Conservation (phyloP, 1,140 invertebrate genomes). For the Lasioglossum baleicum region DNA sequence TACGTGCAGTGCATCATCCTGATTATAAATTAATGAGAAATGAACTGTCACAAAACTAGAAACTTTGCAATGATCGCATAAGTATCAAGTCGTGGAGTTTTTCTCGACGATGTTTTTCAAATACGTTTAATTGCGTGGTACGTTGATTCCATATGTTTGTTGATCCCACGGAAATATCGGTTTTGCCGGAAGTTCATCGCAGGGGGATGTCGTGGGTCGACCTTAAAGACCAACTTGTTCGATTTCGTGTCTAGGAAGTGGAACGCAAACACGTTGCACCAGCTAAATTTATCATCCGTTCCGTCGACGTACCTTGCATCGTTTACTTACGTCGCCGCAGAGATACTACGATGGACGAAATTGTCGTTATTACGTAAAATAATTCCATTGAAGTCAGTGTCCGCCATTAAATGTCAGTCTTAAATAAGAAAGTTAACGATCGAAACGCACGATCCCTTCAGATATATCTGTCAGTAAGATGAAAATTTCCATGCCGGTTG, state of each 20-base stretch:
- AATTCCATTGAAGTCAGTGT: conserved; percentile 36
- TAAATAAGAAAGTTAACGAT: conserved; percentile 30
- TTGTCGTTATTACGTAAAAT: conserved; percentile 50
- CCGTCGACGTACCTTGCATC: conserved; percentile 54
- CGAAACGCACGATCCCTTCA: background rate
- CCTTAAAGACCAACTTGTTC: conserved; percentile 45
- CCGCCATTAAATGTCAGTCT: conserved; percentile 30
- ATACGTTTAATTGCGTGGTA: background rate
- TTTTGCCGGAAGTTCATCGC: conserved; percentile 27
- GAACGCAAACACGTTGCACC: conserved; percentile 64
- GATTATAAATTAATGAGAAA: too few relatives aligned
- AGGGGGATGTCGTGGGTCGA: conserved; percentile 9
- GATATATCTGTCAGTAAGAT: background rate
- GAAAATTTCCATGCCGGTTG: too few relatives aligned
- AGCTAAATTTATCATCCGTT: conserved; percentile 67
- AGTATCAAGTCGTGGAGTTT: too few relatives aligned
- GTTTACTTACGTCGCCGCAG: conserved; percentile 52
- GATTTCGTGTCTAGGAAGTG: conserved; percentile 64
- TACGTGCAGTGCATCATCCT: too few relatives aligned
- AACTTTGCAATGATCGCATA: too few relatives aligned
- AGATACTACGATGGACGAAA: conserved; percentile 31
- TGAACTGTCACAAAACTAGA: too few relatives aligned
- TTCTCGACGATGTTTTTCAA: background rate
- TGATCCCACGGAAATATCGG: background rate
- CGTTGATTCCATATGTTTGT: too few relatives aligned